Evolutionary conservation across 2,113 vertebrate species (phyloP), one percentile per base, ranked within the genome.

Genomic region (Girardinichthys multiradiatus): DNA sequence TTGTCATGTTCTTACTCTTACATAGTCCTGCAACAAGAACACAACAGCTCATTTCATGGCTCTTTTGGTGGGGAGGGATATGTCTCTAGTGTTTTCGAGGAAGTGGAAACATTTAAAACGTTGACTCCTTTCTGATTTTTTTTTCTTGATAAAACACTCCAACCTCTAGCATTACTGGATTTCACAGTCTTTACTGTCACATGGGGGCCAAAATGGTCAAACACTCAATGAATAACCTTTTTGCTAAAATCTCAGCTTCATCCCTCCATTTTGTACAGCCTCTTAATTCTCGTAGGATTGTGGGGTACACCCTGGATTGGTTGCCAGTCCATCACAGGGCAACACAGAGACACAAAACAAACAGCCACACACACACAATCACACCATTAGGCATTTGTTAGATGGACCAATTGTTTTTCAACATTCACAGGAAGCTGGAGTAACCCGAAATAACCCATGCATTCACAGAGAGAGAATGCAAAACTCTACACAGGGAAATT

Each of bases 1-100:
- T 87, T 89, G 85, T 89, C 80, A 82, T 76, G 74, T 86, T 89
- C 64, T 90, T 72, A 72, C 71, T 79, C 74, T 78, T 59, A 75
- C 64, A 86, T 68, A 61, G 71, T 61, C 73, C 80, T 11, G 45
- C 67, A 45, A 62, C 54, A 63, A 73, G 19, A 79, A 80, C 72
- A 70, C 24, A 61, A 70, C 24, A 61, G 57, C 70, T 65, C 54
- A 57, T 14, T 35, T 70, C 72, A 64, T 13, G 39, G 35, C 7
- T 62, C 76, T 66, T 64, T 63, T 21, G 14, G 19, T 54, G 48
- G 51, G 64, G 68, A 60, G 28, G 10, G 31, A 31, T 65, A 45
- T 74, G 57, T 57, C 24, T 61, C 62, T 48, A 64, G 30, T 31
- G n/a, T 79, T 82, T 76, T 8, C 61, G 63, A 69, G 59, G 33